These are phyloP conservation scores for Typhlichthys subterraneus DNA, from an alignment of 2,797 vertebrate species.

Conservation along the genomic window DNA sequence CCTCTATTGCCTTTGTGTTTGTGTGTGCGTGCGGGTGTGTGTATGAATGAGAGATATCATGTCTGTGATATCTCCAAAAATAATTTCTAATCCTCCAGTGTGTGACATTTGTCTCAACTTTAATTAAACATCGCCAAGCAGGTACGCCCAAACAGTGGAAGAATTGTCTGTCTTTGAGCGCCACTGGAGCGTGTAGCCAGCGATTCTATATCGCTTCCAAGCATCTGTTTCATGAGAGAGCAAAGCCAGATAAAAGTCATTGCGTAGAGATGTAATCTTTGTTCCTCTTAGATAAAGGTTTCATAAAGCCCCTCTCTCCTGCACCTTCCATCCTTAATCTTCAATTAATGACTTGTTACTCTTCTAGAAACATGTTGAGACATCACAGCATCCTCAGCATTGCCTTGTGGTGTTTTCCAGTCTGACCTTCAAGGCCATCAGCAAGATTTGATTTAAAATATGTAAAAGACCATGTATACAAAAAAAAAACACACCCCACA, in stretches of 20 bases:
- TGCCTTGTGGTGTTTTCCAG: neutral
- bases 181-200: conserved; percentile 11
- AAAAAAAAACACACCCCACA: too few species aligned
- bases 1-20: conserved; percentile 13
- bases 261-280: neutral
- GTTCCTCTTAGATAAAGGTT: neutral
- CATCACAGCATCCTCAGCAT: neutral
- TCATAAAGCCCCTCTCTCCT: neutral
- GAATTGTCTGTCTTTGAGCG: conserved; percentile 17
- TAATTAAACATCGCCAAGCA: conserved; percentile 51
- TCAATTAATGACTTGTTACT: neutral
- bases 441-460: neutral
- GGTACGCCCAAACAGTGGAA: conserved; percentile 21
- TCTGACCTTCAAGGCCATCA: neutral
- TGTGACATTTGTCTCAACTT: conserved; percentile 48
- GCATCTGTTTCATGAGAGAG: conserved; percentile 15
- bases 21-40: neutral
- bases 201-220: conserved; percentile 16
- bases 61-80: conserved; percentile 30
- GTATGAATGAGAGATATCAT: conserved; percentile 27
- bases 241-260: neutral
- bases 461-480: too few species aligned
- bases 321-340: neutral
- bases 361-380: neutral
- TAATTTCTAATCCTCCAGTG: conserved; percentile 32